Conservation (phyloP, 2,113 vertebrate genomes). For the Pantherophis guttatus region DNA sequence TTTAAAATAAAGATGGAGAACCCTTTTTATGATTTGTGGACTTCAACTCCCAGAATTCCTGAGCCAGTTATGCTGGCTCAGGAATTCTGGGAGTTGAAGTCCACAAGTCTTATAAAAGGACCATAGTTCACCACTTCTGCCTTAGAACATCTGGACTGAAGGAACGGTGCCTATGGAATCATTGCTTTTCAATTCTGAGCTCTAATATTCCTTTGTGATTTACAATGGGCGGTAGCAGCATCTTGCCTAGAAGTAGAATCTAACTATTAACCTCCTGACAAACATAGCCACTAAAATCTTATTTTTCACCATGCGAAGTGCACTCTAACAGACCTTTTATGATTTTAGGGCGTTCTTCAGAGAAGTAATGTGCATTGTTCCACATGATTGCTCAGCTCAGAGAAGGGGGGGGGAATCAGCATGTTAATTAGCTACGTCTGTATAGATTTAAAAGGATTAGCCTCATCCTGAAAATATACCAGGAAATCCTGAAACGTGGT, state of each 20-base stretch:
- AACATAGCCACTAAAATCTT: background rate
- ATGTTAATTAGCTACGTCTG: background rate
- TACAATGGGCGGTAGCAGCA: background rate
- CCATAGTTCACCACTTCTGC: background rate
- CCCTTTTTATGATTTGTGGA: background rate
- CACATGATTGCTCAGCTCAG: accelerated
- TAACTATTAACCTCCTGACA: background rate
- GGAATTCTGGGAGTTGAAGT: too few relatives aligned
- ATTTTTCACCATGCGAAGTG: background rate
- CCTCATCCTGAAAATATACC: background rate
- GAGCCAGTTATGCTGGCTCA: background rate
- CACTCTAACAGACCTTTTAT: background rate
- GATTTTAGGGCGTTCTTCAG: background rate
- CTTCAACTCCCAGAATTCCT: background rate
- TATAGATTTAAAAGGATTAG: background rate
- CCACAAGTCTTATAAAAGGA: background rate
- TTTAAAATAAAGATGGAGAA: background rate
- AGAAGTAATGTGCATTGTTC: background rate
- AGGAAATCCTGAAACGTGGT: background rate
- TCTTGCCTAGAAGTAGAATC: background rate
- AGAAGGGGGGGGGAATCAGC: background rate
- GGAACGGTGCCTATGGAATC: background rate
- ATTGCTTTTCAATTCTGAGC: background rate
- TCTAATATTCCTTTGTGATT: background rate
- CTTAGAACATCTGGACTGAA: background rate